Evolutionary conservation across 2,797 vertebrate species (phyloP).

Genomic region (Cichlasoma orientale): DNA sequence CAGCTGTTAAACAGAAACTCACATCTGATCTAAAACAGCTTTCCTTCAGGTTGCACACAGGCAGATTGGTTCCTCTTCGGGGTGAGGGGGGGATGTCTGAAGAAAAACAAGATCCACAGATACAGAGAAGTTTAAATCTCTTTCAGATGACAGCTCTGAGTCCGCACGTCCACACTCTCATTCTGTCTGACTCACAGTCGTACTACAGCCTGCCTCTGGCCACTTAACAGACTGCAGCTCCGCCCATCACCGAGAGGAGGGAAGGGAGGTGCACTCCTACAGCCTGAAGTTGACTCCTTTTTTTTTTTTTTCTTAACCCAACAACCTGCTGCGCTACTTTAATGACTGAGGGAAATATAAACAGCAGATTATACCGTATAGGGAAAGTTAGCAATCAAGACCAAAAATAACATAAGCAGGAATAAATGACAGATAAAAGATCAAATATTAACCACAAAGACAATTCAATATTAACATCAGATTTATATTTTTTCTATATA

Average conservation of each 20-base stretch:
- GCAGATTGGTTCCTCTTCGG: slow-evolving; percentile 31
- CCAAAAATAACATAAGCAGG: not conserved
- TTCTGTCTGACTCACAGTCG: slow-evolving; percentile 62
- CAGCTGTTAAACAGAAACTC: slow-evolving; percentile 42
- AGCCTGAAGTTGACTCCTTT: slow-evolving; percentile 13
- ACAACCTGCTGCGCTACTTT: not conserved
- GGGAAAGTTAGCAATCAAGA: not conserved
- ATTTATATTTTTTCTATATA: not conserved
- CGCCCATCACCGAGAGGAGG: slow-evolving; percentile 55
- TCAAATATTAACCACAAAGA: not conserved
- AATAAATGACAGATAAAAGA: not conserved
- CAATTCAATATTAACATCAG: not conserved
- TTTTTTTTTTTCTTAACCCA: not conserved
- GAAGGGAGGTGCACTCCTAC: not conserved
- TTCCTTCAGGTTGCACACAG: slow-evolving; percentile 33
- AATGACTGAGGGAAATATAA: not conserved
- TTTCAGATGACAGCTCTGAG: slow-evolving; percentile 58
- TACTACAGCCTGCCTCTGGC: slow-evolving; percentile 70
- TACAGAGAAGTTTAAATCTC: slow-evolving; percentile 40
- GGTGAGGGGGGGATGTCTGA: slow-evolving; percentile 27
- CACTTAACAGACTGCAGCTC: slow-evolving; percentile 55
- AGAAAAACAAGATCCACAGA: slow-evolving; percentile 58
- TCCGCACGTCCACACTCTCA: slow-evolving; percentile 58
- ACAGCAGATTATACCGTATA: not conserved
- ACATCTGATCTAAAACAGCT: slow-evolving; percentile 28